Conservation (phyloP, 2,113 vertebrate species). For the Oncorhynchus keta region DNA sequence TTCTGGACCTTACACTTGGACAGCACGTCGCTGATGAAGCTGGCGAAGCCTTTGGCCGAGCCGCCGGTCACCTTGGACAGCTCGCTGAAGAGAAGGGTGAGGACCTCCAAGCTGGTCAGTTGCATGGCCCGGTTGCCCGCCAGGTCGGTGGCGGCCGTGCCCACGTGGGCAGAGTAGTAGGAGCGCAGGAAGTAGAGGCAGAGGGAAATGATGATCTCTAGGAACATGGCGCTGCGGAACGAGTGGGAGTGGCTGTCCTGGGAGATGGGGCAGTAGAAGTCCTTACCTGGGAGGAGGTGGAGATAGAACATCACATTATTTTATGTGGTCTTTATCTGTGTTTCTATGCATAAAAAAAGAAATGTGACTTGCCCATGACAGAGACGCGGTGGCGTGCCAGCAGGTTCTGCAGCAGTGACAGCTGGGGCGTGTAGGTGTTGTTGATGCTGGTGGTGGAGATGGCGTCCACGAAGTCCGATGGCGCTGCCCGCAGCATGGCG, state of each 20-base stretch:
- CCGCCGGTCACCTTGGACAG: slow-evolving; percentile 91
- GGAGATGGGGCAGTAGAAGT: slow-evolving; percentile 96
- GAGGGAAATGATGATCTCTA: slow-evolving; percentile 96
- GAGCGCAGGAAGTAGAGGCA: slow-evolving; percentile 94
- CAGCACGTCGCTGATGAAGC: slow-evolving; percentile 96
- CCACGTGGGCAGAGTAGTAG: slow-evolving; percentile 91
- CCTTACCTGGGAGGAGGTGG: slow-evolving; percentile 65
- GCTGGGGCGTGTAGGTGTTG: slow-evolving; percentile 93
- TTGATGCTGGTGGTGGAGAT: slow-evolving; percentile 98
- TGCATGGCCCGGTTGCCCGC: slow-evolving; percentile 97
- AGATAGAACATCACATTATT: no score
- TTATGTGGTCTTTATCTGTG: no score
- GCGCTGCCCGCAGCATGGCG: slow-evolving; percentile 90
- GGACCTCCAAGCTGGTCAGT: slow-evolving; percentile 94
- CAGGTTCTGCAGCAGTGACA: slow-evolving; percentile 94
- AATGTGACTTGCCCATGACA: slow-evolving; percentile 80
- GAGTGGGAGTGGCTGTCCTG: slow-evolving; percentile 91
- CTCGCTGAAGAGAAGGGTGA: slow-evolving; percentile 92
- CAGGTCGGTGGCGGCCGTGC: slow-evolving; percentile 86
- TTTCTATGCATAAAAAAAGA: no score
- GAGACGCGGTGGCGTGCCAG: slow-evolving; percentile 94
- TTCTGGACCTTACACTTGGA: slow-evolving; percentile 99
- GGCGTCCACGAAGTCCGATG: slow-evolving; percentile 91
- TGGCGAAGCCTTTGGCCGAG: slow-evolving; percentile 95
- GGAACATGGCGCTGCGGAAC: slow-evolving; percentile 97